Evolutionary conservation across 2,888 invertebrate species (phyloP).

Genomic region (Tholera decimalis): DNA sequence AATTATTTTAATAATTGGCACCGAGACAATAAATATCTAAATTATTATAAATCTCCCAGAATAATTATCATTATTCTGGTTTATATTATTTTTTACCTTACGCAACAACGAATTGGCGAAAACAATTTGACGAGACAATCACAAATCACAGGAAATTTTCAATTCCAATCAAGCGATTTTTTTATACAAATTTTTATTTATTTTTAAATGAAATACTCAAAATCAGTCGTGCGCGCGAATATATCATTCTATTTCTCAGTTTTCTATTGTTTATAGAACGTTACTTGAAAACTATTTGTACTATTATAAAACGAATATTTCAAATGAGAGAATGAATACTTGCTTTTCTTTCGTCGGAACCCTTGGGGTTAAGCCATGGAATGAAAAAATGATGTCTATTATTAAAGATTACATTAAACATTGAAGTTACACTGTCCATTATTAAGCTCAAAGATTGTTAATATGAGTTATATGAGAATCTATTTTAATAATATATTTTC

Average conservation of each 20-base stretch:
- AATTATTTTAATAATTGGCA: slow-evolving; percentile 79
- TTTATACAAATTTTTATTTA: slow-evolving; percentile 52
- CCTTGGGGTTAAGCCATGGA: slow-evolving; percentile 29
- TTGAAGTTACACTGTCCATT: slow-evolving; percentile 34
- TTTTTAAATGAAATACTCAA: slow-evolving; percentile 72
- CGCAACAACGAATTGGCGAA: slow-evolving; percentile 64
- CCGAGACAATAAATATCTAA: slow-evolving; percentile 74
- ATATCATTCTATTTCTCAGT: slow-evolving; percentile 56
- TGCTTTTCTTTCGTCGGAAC: slow-evolving; percentile 27
- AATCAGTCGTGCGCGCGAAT: slow-evolving; percentile 78
- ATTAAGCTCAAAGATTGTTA: slow-evolving; percentile 50
- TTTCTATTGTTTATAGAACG: slow-evolving; percentile 66
- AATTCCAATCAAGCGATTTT: slow-evolving; percentile 71
- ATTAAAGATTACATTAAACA: slow-evolving; percentile 27
- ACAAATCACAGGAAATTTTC: slow-evolving; percentile 63
- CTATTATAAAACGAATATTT: slow-evolving; percentile 37
- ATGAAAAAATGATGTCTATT: slow-evolving; percentile 26
- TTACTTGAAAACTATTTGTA: slow-evolving; percentile 50
- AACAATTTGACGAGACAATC: slow-evolving; percentile 64
- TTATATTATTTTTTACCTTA: slow-evolving; percentile 61
- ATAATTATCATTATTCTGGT: slow-evolving; percentile 53
- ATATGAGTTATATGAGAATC: slow-evolving; percentile 4
- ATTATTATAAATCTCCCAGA: slow-evolving; percentile 65
- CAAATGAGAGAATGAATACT: slow-evolving; percentile 14
- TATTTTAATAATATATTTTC: slow-evolving; percentile 22